Conservation (phyloP, 2,888 invertebrate genomes). For the Ceriagrion tenellum region DNA sequence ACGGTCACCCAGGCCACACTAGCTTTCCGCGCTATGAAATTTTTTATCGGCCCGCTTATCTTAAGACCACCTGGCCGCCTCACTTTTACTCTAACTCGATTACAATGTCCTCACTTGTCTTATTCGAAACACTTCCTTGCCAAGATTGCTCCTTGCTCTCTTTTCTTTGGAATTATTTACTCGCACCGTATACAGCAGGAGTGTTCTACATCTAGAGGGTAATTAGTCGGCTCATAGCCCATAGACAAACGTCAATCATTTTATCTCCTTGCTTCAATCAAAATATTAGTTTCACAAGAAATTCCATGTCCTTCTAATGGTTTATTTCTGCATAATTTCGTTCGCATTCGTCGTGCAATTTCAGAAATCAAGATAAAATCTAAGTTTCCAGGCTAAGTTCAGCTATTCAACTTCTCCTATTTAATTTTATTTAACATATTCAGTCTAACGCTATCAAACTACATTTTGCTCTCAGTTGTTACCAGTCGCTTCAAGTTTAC, state of each 20-base stretch:
- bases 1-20: background rate
- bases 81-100: background rate
- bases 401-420: no score
- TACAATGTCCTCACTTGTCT: background rate
- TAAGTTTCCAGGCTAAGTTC: no score
- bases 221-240: background rate
- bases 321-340: background rate
- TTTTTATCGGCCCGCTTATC: background rate
- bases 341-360: no score
- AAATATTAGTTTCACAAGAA: background rate
- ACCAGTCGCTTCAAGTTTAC: no score
- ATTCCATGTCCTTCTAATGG: background rate
- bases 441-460: no score
- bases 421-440: no score
- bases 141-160: background rate
- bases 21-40: background rate
- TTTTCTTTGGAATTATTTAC: background rate
- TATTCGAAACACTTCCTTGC: background rate
- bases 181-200: background rate
- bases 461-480: no score
- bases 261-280: background rate
- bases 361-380: no score
- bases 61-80: background rate
- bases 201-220: background rate
- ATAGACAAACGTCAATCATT: background rate